Evolutionary conservation across 2,888 invertebrate genomes (phyloP).

Genomic region (Calephelis perditalis): DNA sequence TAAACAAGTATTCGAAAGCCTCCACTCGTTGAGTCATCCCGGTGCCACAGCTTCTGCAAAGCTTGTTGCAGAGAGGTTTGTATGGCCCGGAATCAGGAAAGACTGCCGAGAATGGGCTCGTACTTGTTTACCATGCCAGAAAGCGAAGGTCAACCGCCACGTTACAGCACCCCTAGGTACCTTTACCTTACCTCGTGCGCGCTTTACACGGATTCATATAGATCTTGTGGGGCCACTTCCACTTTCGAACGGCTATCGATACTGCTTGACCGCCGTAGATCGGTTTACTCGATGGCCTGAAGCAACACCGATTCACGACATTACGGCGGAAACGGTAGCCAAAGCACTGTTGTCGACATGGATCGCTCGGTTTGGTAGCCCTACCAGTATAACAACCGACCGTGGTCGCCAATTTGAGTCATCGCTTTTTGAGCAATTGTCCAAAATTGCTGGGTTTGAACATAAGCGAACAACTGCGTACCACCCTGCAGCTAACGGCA

Average conservation of each 20-base stretch:
- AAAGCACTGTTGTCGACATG: constrained; percentile 40
- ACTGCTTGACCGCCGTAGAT: constrained; percentile 34
- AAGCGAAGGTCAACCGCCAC: constrained; percentile 39
- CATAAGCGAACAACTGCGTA: constrained; percentile 33
- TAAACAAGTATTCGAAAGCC: constrained; percentile 26
- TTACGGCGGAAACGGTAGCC: constrained; percentile 44
- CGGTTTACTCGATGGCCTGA: constrained; percentile 46
- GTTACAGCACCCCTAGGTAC: constrained; percentile 25
- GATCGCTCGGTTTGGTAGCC: constrained; percentile 53
- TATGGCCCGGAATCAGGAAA: constrained; percentile 44
- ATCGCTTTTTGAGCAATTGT: constrained; percentile 26
- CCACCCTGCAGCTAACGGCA: constrained; percentile 33
- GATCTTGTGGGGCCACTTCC: constrained; percentile 37
- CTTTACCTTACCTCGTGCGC: constrained; percentile 34
- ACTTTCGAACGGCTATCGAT: constrained; percentile 25
- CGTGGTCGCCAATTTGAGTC: constrained; percentile 38
- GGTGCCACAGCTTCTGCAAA: constrained; percentile 15
- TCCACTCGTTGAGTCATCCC: constrained; percentile 32
- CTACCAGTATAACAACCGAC: constrained; percentile 33
- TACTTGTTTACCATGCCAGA: constrained; percentile 41
- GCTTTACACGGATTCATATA: constrained; percentile 25
- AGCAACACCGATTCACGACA: constrained; percentile 37
- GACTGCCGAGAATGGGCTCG: constrained; percentile 41
- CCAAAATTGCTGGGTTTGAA: constrained; percentile 35
- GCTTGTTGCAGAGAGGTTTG: constrained; percentile 39